Percentiles rank a stretch among this genome's conserved stretches.
Evolutionary conservation across 1,140 invertebrate genomes (phyloP).

Genomic region (Solenopsis invicta): DNA sequence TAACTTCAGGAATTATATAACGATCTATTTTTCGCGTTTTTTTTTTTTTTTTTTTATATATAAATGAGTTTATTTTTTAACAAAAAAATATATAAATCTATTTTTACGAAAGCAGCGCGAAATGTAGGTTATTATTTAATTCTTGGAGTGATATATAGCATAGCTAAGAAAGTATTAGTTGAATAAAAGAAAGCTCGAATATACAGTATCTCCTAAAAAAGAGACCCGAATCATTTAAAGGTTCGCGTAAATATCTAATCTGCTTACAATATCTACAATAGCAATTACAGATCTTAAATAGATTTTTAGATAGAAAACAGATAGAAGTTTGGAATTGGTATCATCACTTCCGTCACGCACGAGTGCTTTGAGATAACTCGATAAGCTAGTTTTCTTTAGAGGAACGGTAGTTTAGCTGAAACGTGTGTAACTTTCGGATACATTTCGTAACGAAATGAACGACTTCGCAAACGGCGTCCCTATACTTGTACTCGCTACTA

Average conservation of each 20-base stretch:
- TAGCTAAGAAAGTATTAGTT: background rate
- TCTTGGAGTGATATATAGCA: background rate
- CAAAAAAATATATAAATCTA: background rate
- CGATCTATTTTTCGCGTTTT: background rate
- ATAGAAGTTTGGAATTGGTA: background rate
- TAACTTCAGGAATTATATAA: background rate
- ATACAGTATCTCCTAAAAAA: background rate
- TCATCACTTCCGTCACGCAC: conserved; percentile 1
- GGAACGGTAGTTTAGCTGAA: conserved; percentile 18
- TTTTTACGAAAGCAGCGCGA: background rate
- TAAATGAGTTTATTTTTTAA: background rate
- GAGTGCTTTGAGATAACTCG: conserved; percentile 30
- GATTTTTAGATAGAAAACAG: background rate
- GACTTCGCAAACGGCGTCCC: conserved; percentile 38
- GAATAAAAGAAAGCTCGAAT: background rate
- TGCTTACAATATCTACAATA: background rate
- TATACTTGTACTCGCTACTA: conserved; percentile 17
- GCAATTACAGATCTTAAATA: background rate
- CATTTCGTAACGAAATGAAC: conserved; percentile 52
- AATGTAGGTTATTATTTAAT: background rate
- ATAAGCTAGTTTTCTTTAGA: conserved; percentile 37
- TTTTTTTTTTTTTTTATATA: background rate
- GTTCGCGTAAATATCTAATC: background rate
- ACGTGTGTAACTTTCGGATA: conserved; percentile 46
- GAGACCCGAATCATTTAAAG: background rate